Evolutionary conservation across 2,113 vertebrate species (phyloP).

Genomic region (Trematomus loennbergii): DNA sequence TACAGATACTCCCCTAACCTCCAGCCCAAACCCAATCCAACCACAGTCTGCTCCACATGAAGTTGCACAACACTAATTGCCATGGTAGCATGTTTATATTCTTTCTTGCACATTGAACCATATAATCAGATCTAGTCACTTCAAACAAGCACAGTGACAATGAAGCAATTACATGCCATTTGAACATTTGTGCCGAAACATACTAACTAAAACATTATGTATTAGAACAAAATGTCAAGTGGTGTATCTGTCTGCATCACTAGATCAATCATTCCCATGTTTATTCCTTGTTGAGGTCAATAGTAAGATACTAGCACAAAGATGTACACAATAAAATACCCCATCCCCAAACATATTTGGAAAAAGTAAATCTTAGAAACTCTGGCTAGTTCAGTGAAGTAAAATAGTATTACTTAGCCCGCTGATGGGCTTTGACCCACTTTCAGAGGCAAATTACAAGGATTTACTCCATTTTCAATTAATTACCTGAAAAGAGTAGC

Average conservation of each 20-base stretch:
- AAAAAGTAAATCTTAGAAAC: slow-evolving; percentile 21
- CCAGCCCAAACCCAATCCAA: slow-evolving; percentile 39
- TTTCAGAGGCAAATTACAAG: slow-evolving; percentile 54
- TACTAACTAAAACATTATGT: not conserved
- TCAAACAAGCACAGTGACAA: slow-evolving; percentile 19
- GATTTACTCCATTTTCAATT: slow-evolving; percentile 64
- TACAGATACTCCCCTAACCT: slow-evolving; percentile 43
- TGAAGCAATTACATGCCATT: slow-evolving; percentile 20
- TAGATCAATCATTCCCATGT: not conserved
- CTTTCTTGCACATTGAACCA: slow-evolving; percentile 39
- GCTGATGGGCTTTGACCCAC: slow-evolving; percentile 48
- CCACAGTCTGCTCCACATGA: slow-evolving; percentile 27
- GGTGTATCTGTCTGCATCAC: no score
- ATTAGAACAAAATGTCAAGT: not conserved
- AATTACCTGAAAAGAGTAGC: slow-evolving; percentile 36
- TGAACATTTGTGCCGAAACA: not conserved
- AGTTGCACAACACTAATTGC: slow-evolving; percentile 52
- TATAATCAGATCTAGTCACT: slow-evolving; percentile 47
- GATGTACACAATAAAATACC: slow-evolving; percentile 9
- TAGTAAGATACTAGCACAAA: slow-evolving; percentile 19
- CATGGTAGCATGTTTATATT: slow-evolving; percentile 33
- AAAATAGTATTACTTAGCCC: slow-evolving; percentile 34
- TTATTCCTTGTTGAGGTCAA: slow-evolving; percentile 10
- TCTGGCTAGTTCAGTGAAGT: slow-evolving; percentile 25
- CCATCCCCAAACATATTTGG: slow-evolving; percentile 6